Evolutionary conservation across 2,888 invertebrate genomes (phyloP).

Genomic region (Emmelina monodactyla): DNA sequence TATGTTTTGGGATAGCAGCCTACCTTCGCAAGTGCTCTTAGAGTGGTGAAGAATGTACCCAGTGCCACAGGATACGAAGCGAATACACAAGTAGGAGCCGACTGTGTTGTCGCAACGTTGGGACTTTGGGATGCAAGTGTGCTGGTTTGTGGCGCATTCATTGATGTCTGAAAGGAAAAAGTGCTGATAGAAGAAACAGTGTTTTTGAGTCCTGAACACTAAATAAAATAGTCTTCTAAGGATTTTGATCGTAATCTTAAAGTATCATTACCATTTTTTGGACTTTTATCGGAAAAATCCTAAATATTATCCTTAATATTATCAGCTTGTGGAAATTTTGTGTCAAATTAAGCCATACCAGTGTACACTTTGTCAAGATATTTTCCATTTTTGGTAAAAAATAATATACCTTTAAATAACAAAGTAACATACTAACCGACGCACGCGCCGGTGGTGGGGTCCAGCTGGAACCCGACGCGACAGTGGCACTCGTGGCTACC

Average conservation of each 20-base stretch:
- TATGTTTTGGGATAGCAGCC: no score
- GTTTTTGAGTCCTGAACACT: no score
- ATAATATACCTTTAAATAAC: no score
- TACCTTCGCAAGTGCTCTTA: conserved; percentile 87
- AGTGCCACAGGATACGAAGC: conserved; percentile 91
- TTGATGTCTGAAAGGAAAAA: conserved; percentile 84
- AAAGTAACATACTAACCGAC: conserved; percentile 35
- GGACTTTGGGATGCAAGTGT: conserved; percentile 72
- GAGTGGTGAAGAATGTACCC: conserved; percentile 94
- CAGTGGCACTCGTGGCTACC: conserved; percentile 56
- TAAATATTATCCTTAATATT: no score
- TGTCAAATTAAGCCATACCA: no score
- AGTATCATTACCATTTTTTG: no score
- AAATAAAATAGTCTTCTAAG: no score
- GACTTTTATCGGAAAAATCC: no score
- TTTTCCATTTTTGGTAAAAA: no score
- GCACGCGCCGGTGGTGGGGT: conserved; percentile 40
- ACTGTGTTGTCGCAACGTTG: conserved; percentile 92
- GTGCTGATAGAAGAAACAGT: neutral
- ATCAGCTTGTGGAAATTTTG: no score
- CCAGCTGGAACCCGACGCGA: conserved; percentile 42
- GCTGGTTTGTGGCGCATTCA: conserved; percentile 79
- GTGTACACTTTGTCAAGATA: no score
- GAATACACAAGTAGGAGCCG: conserved; percentile 86
- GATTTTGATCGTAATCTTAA: no score